Base-by-base conservation (phyloP, 2,797 vertebrate species). In the Nothura maculosa region DNA sequence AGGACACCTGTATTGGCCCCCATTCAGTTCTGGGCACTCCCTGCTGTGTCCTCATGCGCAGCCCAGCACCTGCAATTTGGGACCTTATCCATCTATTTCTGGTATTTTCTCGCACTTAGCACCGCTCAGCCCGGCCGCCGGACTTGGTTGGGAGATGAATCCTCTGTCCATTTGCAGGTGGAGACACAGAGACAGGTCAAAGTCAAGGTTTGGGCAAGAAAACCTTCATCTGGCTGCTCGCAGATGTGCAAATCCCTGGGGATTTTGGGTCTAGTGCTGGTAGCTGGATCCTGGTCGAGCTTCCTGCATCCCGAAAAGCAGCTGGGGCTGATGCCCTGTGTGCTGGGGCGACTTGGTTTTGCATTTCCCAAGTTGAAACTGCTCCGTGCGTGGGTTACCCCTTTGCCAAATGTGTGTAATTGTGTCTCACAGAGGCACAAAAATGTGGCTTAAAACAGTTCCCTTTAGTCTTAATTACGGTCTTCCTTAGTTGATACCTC, bases 201-300 rank as follows among this genome's bases (percentile, higher is more conserved):
- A 45, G 8, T 19, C 43, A 9, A 45, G 43, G 18, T 45, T 18
- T 19, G 9, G 43, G 43, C 18, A 45, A 45, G 43, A 45, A 45
- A 19, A 45, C 43, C 43, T 45, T 18, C 43, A 6, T 45, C 43
- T 48, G 34, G 13, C 28, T 9, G 2, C 32, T 58, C 20, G 34
- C 0, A 6, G 27, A 22, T 54, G 0, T 1, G 50, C 25, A 36
- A 22, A 42, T 27, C 30, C 47, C 19, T 1, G 0, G 25, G 38
- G 76, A 48, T 34, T 20, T 27, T 21, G 34, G 38, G 12, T 15
- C 40, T 27, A 4, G 18, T 3, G 12, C 21, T 3, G 4, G 28
- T 9, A 7, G 38, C 70, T 61, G 20, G 13, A 3, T 12, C 6
- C 24, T 21, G 15, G 19, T 30, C 30, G 40, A n/a, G n/a, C 30